A percentile compares a stretch with the other conserved stretches of the same genome.
These are phyloP conservation scores for Hapalemur alaotrensis DNA, from an alignment of 2,797 vertebrate genomes.

Conservation along the genomic window DNA sequence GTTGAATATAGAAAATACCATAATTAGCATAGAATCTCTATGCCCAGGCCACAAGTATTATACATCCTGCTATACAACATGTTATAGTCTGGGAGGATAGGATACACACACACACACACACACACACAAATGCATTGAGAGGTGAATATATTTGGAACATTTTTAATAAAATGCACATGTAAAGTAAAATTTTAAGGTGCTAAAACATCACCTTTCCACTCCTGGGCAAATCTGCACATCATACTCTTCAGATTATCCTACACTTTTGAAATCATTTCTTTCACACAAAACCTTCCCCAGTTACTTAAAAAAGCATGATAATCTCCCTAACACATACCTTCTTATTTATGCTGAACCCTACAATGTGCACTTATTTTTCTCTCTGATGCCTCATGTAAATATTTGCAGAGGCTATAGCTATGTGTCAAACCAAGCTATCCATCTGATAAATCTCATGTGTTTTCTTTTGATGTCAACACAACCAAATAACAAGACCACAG, in stretches of 20 bases:
- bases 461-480: not conserved
- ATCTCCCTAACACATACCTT: not conserved
- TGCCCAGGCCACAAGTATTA: not conserved
- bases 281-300: not conserved
- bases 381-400: slow-evolving; percentile 19
- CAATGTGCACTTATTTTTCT: not conserved
- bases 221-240: not conserved
- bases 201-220: not conserved
- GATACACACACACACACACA: not conserved
- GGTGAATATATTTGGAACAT: not conserved
- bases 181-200: not conserved
- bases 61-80: not conserved
- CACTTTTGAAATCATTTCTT: not conserved
- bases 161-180: not conserved
- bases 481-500: not conserved
- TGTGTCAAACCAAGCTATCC: slow-evolving; percentile 19
- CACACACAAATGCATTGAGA: not conserved
- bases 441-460: not conserved
- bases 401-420: slow-evolving; percentile 29
- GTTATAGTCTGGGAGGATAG: not conserved
- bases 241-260: not conserved
- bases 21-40: not conserved
- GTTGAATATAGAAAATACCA: not conserved
- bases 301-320: not conserved
- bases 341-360: not conserved